Evolutionary conservation across 23 tunicate genomes (phyloP), one percentile per base, ranked within the genome.

Genomic region (Clavelina lepadiformis): DNA sequence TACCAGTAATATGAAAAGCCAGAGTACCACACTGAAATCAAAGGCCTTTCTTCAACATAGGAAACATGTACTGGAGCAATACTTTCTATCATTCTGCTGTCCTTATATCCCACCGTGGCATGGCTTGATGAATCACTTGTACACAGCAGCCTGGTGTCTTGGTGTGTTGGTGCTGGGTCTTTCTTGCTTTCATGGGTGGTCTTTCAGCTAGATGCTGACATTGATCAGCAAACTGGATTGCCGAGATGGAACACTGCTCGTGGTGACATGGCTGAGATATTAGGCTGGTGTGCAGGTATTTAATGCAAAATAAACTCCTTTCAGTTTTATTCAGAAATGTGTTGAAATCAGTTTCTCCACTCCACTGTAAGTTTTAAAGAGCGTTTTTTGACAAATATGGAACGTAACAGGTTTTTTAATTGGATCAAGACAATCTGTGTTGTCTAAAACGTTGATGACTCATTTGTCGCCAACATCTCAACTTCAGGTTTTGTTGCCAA

Each of bases 201-300:
- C 0, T 89, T 89, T 47, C 47, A 57, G 8, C 33, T 89, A 0
- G 97, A 89, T 61, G 52, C 44, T 24, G 76, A 37, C n/a, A 22
- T 75, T 25, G 73, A 88, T 28, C 73, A 65, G 11, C 15, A 33
- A 31, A 81, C 97, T 28, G 75, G 80, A 36, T 22, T 61, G 19
- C 51, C 61, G 34, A 68, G 56, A 1, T 81, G 89, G 97, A 81
- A 72, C 61, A 81, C 97, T 2, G 80, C 97, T 26, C 78, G 83
- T 7, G 89, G 97, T 4, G 97, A 89, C 58, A 56, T 65, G 35
- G 75, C 82, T 47, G 97, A 81, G 57, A 81, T 89, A 18, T 46
- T 89, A 38, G 97, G 97, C 31, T 81, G 87, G 82, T 74, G 82
- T 58, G 38, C 87, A 38, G 97, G 97, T 89, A 25, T 23, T 54